Evolutionary conservation across 2,888 invertebrate species (phyloP).

Genomic region (Pimpla rufipes): DNA sequence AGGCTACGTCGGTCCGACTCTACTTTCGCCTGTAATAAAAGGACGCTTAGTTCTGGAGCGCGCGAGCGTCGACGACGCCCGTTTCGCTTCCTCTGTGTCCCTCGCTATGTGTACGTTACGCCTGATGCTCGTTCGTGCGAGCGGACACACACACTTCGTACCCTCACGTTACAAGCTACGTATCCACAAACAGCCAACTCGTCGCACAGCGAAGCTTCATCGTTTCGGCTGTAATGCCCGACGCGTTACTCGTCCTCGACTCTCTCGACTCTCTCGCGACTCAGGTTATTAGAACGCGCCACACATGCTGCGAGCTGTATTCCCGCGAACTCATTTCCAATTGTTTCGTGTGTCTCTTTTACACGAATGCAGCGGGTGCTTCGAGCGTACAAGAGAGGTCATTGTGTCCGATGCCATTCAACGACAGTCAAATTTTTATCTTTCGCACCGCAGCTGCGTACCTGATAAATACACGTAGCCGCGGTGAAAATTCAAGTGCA

Average conservation of each 20-base stretch:
- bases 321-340: slow-evolving; percentile 31
- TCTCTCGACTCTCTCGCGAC: slow-evolving; percentile 47
- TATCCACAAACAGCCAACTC: too few species aligned
- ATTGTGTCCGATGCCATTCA: slow-evolving; percentile 24
- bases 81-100: slow-evolving; percentile 53
- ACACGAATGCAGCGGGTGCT: slow-evolving; percentile 15
- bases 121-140: slow-evolving; percentile 18
- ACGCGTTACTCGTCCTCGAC: slow-evolving; percentile 4
- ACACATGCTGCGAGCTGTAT: slow-evolving; percentile 29
- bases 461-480: too few species aligned
- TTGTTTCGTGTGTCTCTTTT: slow-evolving; percentile 38
- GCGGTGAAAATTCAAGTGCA: too few species aligned
- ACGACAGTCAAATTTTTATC: slow-evolving; percentile 39
- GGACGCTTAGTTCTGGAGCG: slow-evolving; percentile 43
- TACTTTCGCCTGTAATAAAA: slow-evolving; percentile 59
- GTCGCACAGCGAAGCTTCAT: slow-evolving; percentile 53
- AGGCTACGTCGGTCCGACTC: slow-evolving; percentile 14
- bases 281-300: slow-evolving; percentile 58
- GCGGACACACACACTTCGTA: not conserved
- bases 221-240: slow-evolving; percentile 46
- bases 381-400: slow-evolving; percentile 17
- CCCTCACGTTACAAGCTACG: slow-evolving; percentile 8
- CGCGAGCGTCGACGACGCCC: slow-evolving; percentile 46
- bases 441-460: slow-evolving; percentile 9
- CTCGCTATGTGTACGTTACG: not conserved